These are phyloP conservation scores for Heliconius hermathena DNA, from an alignment of 1,140 invertebrate species.

Conservation along the genomic window DNA sequence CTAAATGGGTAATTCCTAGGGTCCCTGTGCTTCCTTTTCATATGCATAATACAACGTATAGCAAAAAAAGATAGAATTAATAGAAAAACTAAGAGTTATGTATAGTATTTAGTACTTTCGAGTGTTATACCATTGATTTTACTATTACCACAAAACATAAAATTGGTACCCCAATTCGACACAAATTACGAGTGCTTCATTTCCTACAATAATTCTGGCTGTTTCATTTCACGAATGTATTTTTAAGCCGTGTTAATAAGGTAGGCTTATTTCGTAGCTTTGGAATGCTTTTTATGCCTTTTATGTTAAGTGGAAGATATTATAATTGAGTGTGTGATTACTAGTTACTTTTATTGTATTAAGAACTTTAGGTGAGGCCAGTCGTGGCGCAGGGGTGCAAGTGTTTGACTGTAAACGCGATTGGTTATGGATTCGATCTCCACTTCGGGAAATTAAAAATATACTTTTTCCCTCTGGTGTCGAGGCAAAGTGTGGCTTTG, in stretches of 20 bases:
- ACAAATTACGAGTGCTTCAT: constrained; percentile 52
- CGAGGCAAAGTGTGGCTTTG: too few relatives aligned
- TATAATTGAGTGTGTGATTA: constrained; percentile 20
- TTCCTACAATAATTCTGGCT: constrained; percentile 46
- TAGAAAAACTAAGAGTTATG: background rate
- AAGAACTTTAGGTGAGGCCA: background rate
- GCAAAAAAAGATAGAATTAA: too few relatives aligned
- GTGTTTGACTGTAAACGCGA: too few relatives aligned
- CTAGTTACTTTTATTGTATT: background rate
- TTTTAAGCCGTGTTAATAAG: constrained; percentile 40
- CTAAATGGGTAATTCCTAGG: too few relatives aligned
- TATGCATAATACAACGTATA: too few relatives aligned
- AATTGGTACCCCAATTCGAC: constrained; percentile 53
- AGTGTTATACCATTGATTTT: constrained; percentile 39
- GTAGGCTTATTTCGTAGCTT: constrained; percentile 25
- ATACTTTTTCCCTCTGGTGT: too few relatives aligned
- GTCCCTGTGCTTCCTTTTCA: too few relatives aligned
- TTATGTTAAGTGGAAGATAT: constrained; percentile 22
- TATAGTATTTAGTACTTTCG: background rate
- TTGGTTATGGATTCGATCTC: too few relatives aligned
- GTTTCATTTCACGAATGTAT: constrained; percentile 46
- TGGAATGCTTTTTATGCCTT: constrained; percentile 21
- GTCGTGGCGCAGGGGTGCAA: too few relatives aligned
- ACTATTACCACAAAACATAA: constrained; percentile 48
- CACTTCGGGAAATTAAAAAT: too few relatives aligned